Evolutionary conservation across 2,113 vertebrate species (phyloP).

Genomic region (Ameiurus melas): DNA sequence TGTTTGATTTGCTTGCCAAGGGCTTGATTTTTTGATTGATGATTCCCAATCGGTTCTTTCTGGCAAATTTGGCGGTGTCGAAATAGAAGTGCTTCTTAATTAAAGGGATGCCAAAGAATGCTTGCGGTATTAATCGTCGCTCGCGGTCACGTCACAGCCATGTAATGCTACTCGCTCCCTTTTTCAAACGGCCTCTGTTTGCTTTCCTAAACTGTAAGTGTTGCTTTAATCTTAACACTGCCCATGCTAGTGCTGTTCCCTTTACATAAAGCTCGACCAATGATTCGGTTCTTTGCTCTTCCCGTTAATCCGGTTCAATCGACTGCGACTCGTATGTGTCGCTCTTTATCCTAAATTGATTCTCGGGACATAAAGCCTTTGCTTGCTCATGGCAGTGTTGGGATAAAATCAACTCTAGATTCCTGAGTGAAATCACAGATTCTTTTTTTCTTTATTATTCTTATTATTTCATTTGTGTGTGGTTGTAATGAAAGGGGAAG

Average conservation of each 20-base stretch:
- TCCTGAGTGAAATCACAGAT: not conserved
- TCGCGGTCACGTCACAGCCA: not conserved
- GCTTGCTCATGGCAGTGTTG: not conserved
- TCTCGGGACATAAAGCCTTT: not conserved
- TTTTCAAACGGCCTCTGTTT: not conserved
- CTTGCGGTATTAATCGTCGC: not conserved
- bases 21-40: not conserved
- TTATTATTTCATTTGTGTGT: not conserved
- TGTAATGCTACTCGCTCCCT: not conserved
- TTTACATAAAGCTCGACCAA: constrained; percentile 1
- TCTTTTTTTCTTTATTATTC: not conserved
- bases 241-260: not conserved
- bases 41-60: not conserved
- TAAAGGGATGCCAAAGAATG: not conserved
- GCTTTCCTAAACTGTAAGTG: not conserved
- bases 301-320: constrained; percentile 24
- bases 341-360: constrained; percentile 1
- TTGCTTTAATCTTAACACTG: constrained; percentile 34
- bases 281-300: not conserved
- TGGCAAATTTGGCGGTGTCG: not conserved
- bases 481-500: not conserved
- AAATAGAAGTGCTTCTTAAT: not conserved
- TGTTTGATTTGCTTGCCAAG: constrained; percentile 6
- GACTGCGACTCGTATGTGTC: not conserved
- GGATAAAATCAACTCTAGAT: not conserved